A percentile compares a stretch with the other conserved stretches of the same genome.
phyloP scores from a whole-genome alignment of 1,140 invertebrate species.

The Neodiprion virginianus region DNA sequence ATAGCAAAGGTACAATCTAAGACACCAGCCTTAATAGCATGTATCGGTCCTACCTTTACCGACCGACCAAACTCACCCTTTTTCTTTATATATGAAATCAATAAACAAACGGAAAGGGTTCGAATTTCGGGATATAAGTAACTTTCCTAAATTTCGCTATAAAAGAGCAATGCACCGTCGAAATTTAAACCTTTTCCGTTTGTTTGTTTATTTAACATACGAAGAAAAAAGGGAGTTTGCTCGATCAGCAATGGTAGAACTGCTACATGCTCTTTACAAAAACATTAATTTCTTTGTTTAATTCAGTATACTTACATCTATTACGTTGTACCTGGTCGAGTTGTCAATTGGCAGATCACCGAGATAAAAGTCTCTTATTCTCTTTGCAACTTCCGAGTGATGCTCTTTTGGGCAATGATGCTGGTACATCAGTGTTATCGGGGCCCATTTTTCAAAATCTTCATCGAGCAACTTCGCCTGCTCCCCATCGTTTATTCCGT shows the following conservation, averaged over 20 bases:
- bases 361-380: conserved; percentile 69
- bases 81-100: too few relatives aligned
- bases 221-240: too few relatives aligned
- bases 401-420: conserved; percentile 59
- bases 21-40: too few relatives aligned
- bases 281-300: background rate
- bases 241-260: too few relatives aligned
- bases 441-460: conserved; percentile 65
- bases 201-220: too few relatives aligned
- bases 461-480: conserved; percentile 54
- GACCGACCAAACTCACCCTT: too few relatives aligned
- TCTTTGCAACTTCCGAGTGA: conserved; percentile 58
- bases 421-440: conserved; percentile 68
- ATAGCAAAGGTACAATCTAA: background rate
- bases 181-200: too few relatives aligned
- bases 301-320: conserved; percentile 60
- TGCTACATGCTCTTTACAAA: too few relatives aligned
- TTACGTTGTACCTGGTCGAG: conserved; percentile 58
- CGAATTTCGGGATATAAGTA: too few relatives aligned
- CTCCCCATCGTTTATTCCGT: conserved; percentile 34
- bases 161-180: too few relatives aligned
- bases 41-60: background rate
- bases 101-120: too few relatives aligned
- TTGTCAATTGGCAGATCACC: conserved; percentile 56
- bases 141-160: too few relatives aligned